These are phyloP conservation scores for Podabrus alpinus DNA, from an alignment of 2,888 invertebrate genomes.

Conservation along the genomic window DNA sequence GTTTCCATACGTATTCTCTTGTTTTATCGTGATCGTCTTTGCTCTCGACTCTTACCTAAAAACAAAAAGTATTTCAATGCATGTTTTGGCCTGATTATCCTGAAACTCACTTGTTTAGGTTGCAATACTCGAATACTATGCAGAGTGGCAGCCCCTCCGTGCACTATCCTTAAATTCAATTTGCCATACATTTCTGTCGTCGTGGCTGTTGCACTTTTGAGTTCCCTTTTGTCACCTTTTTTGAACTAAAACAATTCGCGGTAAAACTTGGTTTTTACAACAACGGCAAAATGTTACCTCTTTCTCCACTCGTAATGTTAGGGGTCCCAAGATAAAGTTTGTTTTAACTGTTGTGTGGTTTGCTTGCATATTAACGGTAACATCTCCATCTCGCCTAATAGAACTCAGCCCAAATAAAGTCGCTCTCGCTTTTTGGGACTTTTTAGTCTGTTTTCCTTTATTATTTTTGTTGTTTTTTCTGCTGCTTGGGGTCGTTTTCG, in stretches of 20 bases:
- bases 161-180: slow-evolving; percentile 75
- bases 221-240: slow-evolving; percentile 76
- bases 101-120: slow-evolving; percentile 74
- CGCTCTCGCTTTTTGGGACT: slow-evolving; percentile 71
- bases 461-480: slow-evolving; percentile 36
- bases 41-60: slow-evolving; percentile 81
- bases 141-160: slow-evolving; percentile 80
- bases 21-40: slow-evolving; percentile 81
- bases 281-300: slow-evolving; percentile 58
- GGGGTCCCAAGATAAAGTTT: slow-evolving; percentile 79
- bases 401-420: slow-evolving; percentile 81
- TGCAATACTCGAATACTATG: slow-evolving; percentile 85
- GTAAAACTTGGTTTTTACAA: not conserved
- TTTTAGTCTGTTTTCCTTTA: slow-evolving; percentile 51
- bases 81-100: not conserved
- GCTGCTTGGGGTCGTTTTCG: slow-evolving; percentile 33
- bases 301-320: slow-evolving; percentile 78
- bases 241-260: slow-evolving; percentile 62
- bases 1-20: slow-evolving; percentile 80
- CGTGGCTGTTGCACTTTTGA: slow-evolving; percentile 85
- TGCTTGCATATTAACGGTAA: slow-evolving; percentile 76
- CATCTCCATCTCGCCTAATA: slow-evolving; percentile 78
- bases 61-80: not conserved
- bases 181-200: slow-evolving; percentile 86
- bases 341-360: slow-evolving; percentile 83